Base-by-base conservation (phyloP, 2,888 invertebrate species). In the Pheosia gnoma region DNA sequence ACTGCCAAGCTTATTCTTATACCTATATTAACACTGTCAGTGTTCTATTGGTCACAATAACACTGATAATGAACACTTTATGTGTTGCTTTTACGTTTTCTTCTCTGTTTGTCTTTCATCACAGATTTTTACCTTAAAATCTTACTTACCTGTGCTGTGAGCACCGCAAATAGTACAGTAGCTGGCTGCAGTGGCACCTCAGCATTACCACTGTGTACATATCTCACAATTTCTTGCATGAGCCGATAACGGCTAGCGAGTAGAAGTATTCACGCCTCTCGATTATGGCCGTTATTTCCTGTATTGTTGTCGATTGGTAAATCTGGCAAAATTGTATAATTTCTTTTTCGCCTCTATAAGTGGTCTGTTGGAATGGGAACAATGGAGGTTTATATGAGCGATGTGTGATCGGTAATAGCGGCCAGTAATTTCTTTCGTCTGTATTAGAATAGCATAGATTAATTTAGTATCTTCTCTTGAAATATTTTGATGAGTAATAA, bases 241-340 rank as follows among this genome's bases (percentile, higher is more conserved):
- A 75, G 70, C 80, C 77, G 78, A 81, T 75, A 83, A 89, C 88
- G 91, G 91, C 91, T 89, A 88, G 82, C 74, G 80, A 80, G 81
- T 90, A 89, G 89, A 82, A 75, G 71, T 84, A 81, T 84, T 82
- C 41, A 82, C 79, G 80, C 79, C 75, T 85, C 80, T 78, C 68
- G 68, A 79, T 73, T 75, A 85, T 91, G 92, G 92, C 93, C 93
- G 93, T 92, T 93, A 93, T 92, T 93, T 88, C 91, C 91, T 81
- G 72, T 79, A 71, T 69, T 74, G 70, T 81, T 80, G 76, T 76
- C 70, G 67, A 74, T 80, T 83, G 91, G 92, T 91, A 91, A 91
- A 91, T 90, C 92, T 91, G 92, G 92, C 93, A 91, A 93, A 93
- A 93, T 91, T 90, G 66, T 80, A 75, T 88, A 86, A 71, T 77